Base-by-base conservation (phyloP, 2,797 vertebrate genomes). In the Eupleurogrammus muticus region DNA sequence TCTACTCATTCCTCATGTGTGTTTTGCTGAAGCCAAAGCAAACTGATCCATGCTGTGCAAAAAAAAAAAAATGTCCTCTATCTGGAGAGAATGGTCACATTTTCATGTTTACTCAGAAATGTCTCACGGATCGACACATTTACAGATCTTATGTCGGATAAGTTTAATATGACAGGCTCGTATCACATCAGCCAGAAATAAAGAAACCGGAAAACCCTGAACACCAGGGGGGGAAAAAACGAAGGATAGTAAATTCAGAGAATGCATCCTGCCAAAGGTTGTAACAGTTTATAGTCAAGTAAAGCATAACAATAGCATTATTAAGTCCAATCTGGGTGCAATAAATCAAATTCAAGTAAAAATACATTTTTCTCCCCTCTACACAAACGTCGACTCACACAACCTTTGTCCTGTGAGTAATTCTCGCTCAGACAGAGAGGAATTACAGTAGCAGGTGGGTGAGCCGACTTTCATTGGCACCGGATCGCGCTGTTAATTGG, bases 401-500 rank as follows among this genome's bases (percentile, higher is more conserved):
- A 58, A 52, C 35, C 56, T 66, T 44, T 70, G 50, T 40, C 14
- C 44, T 71, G 36, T 58, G 48, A 78, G 67, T 28, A 32, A 36
- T n/a, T 49, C 38, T 3, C 16, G 61, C 70, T 67, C 51, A 12
- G 57, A 21, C 46, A 55, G 64, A 61, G 11, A 38, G 24, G 20
- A 11, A 63, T 74, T 44, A 44, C 40, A 44, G 40, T 68, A 60
- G 52, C 54, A 9, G 38, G 47, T 5, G 0, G 12, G 16, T 76
- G 63, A 57, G 70, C 52, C 32, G 21, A 64, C 48, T 54, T 66
- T 36, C 24, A 2, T 4, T 56, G 72, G 65, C 69, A 44, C 16
- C 3, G 38, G 66, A 55, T 67, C 44, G 36, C 64, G 58, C 24
- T 13, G 32, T 28, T 75, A 66, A 86, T 66, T 61, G 77, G 68